A percentile compares a stretch with the other conserved stretches of the same genome.
phyloP scores from a whole-genome alignment of 2,797 vertebrate genomes.

The Lithobates sylvaticus region DNA sequence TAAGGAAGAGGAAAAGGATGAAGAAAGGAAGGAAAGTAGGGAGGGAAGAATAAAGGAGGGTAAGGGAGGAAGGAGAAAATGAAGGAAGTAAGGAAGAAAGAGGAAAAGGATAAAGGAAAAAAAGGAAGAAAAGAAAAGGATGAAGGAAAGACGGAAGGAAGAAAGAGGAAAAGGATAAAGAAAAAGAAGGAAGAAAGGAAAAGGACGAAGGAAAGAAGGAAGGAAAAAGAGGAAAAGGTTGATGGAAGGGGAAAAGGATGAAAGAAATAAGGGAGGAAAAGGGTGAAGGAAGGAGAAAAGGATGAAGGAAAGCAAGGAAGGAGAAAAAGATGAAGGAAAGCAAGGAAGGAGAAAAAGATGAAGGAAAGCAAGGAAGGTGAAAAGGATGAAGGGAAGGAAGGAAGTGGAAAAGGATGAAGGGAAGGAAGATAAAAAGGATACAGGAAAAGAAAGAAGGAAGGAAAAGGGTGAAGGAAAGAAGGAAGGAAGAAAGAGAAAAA shows the following conservation, averaged over 20 bases:
- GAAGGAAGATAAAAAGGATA: not conserved
- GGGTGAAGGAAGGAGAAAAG: not conserved
- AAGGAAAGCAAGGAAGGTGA: not conserved
- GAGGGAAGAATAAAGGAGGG: too few relatives aligned
- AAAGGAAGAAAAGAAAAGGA: too few relatives aligned
- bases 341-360: too few relatives aligned
- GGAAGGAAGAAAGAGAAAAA: not conserved
- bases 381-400: not conserved
- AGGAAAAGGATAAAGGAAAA: too few relatives aligned
- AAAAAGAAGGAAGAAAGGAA: too few relatives aligned
- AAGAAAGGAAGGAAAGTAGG: not conserved
- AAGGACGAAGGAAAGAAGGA: too few relatives aligned
- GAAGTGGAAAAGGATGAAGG: not conserved
- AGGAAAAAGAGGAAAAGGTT: not conserved
- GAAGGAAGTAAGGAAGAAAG: too few relatives aligned
- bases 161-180: too few relatives aligned
- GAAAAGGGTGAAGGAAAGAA: not conserved
- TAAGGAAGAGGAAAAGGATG: not conserved
- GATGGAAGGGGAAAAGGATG: too few relatives aligned
- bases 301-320: not conserved
- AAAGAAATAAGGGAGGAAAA: not conserved
- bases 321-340: too few relatives aligned
- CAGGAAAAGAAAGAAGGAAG: not conserved
- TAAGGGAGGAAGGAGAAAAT: too few relatives aligned
- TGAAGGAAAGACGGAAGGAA: not conserved